Base-by-base conservation (phyloP, 2,888 invertebrate species). In the Yponomeuta evonymella region DNA sequence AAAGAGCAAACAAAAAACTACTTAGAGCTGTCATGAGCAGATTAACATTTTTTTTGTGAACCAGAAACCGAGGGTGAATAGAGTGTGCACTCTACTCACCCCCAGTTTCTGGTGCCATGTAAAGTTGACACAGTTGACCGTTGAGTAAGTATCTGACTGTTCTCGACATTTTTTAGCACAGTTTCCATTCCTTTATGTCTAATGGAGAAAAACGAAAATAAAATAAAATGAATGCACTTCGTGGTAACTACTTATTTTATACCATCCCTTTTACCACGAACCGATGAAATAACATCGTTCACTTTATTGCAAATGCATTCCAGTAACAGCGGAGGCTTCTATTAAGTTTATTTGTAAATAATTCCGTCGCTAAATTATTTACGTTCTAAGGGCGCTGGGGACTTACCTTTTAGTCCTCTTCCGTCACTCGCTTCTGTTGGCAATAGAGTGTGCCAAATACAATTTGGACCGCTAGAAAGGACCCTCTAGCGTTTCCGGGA, bases 401-500 rank as follows among this genome's bases (percentile, higher is more conserved):
- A 58, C 72, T 72, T 72, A 72, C 72, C 72, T 67, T 58, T 69
- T 29, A 23, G 69, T n/a, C 33, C 51, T 65, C 69, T 69, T 64
- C 69, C 69, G 63, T 71, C 71, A 67, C 67, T 33, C 71, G 29
- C 63, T 68, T 29, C 30, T 78, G 79, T 77, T 78, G 77, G 83
- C 79, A 78, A 76, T 82, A 79, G 79, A 84, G 83, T 77, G 81
- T 82, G 87, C 86, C 88, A 88, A 88, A 89, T 87, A 89, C 85
- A 90, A 90, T 90, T 90, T 87, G 81, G 85, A 79, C 78, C 79
- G 80, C 79, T 79, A 81, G 79, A 80, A 79, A 87, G 88, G 79
- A 83, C 87, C 86, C 89, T 90, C 85, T 81, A 84, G 85, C 83
- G 79, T 83, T 83, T 91, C 91, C 91, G 89, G 90, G 87, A 88